A percentile compares a stretch with the other conserved stretches of the same genome.
phyloP scores from a whole-genome alignment of 2,888 invertebrate species.

The Tipula confusa region DNA sequence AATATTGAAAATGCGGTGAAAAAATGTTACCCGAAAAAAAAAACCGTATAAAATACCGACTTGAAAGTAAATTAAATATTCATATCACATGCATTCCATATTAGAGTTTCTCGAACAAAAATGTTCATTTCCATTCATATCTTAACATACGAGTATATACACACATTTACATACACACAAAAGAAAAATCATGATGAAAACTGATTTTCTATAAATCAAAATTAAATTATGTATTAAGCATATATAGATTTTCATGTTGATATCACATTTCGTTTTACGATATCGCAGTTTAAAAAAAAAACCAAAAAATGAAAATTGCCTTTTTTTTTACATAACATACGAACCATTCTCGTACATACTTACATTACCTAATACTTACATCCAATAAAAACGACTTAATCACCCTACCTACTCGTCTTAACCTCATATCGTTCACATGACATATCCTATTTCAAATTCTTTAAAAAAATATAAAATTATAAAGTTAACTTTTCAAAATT shows the following conservation, averaged over 20 bases:
- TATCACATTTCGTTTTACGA: neutral
- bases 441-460: neutral
- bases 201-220: conserved; percentile 20
- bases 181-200: neutral
- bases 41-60: neutral
- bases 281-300: neutral
- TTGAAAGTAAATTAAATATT: neutral
- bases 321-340: neutral
- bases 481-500: neutral
- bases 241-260: conserved; percentile 20
- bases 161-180: neutral
- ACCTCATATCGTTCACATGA: neutral
- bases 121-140: neutral
- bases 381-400: neutral
- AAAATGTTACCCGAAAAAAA: neutral
- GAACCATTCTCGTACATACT: too few relatives aligned
- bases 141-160: too few relatives aligned
- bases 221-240: neutral
- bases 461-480: too few relatives aligned
- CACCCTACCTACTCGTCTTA: neutral
- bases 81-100: conserved; percentile 5
- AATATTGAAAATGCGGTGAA: conserved; percentile 3
- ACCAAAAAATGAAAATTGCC: neutral
- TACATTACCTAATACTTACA: neutral
- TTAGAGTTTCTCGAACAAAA: neutral